These are phyloP conservation scores for Dicyrtoma fusca DNA, from an alignment of 2,888 invertebrate genomes.

Conservation along the genomic window DNA sequence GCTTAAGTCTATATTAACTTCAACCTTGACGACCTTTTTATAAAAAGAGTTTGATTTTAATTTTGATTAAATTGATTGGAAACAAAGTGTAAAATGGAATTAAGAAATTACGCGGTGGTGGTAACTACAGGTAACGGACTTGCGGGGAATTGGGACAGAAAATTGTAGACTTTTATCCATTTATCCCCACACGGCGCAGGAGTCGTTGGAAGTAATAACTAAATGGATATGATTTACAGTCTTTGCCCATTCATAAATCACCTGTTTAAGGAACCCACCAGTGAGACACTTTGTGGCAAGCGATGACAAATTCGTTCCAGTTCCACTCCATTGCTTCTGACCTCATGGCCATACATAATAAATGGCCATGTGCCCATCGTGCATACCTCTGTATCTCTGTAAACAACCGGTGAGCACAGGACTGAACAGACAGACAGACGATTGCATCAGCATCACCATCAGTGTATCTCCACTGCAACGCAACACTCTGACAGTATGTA, in stretches of 20 bases:
- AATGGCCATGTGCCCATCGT: not conserved
- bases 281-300: slow-evolving; percentile 56
- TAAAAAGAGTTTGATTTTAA: too few relatives aligned
- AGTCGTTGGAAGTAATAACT: slow-evolving; percentile 25
- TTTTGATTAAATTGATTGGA: not conserved
- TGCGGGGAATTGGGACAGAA: slow-evolving; percentile 16
- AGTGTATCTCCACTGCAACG: too few relatives aligned
- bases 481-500: too few relatives aligned
- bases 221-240: slow-evolving; percentile 51
- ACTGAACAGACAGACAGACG: too few relatives aligned
- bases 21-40: too few relatives aligned
- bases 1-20: too few relatives aligned
- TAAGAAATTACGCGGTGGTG: too few relatives aligned
- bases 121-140: slow-evolving; percentile 1
- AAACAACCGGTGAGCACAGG: not conserved
- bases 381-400: not conserved
- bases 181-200: not conserved
- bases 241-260: slow-evolving; percentile 54
- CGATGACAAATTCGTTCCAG: slow-evolving; percentile 57
- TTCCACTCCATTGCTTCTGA: slow-evolving; percentile 55
- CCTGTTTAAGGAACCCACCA: slow-evolving; percentile 49
- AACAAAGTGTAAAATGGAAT: not conserved
- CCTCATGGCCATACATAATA: slow-evolving; percentile 43
- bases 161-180: not conserved
- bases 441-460: too few relatives aligned